Conservation (phyloP, 1,140 invertebrate genomes). For the Ooceraea biroi region DNA sequence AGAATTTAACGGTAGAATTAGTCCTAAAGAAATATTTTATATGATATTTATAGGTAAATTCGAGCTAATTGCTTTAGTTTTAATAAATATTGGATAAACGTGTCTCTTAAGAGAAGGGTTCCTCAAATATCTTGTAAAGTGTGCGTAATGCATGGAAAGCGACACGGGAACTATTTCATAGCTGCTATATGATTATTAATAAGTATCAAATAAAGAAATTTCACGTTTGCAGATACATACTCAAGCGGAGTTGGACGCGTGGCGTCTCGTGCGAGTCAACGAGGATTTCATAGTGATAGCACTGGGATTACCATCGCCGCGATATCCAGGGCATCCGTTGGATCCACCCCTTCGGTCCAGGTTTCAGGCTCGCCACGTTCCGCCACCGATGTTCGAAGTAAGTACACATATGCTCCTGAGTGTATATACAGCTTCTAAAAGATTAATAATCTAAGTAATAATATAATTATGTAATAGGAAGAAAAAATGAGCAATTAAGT, state of each 20-base stretch:
- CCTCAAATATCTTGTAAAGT: no score
- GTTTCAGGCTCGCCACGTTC: slow-evolving; percentile 96
- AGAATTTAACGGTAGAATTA: no score
- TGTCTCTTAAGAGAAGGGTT: no score
- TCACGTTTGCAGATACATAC: slow-evolving; percentile 89
- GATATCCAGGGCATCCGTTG: slow-evolving; percentile 96
- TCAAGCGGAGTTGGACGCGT: slow-evolving; percentile 92
- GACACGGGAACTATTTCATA: neutral
- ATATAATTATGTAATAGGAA: no score
- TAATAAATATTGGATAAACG: no score
- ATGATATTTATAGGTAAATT: no score
- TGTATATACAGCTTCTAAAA: no score
- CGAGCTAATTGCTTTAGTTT: no score
- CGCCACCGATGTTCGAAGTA: slow-evolving; percentile 88
- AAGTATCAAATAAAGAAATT: neutral
- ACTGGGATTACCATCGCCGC: slow-evolving; percentile 94
- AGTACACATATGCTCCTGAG: slow-evolving; percentile 60
- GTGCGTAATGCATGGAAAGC: no score
- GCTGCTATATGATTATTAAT: neutral
- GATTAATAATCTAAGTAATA: neutral
- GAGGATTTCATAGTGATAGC: slow-evolving; percentile 97
- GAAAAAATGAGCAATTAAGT: slow-evolving; percentile 1
- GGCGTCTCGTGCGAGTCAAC: slow-evolving; percentile 95
- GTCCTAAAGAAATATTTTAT: no score
- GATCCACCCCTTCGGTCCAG: slow-evolving; percentile 98